Base-by-base conservation (phyloP, 1,140 invertebrate genomes). In the Drosophila tsacasi region DNA sequence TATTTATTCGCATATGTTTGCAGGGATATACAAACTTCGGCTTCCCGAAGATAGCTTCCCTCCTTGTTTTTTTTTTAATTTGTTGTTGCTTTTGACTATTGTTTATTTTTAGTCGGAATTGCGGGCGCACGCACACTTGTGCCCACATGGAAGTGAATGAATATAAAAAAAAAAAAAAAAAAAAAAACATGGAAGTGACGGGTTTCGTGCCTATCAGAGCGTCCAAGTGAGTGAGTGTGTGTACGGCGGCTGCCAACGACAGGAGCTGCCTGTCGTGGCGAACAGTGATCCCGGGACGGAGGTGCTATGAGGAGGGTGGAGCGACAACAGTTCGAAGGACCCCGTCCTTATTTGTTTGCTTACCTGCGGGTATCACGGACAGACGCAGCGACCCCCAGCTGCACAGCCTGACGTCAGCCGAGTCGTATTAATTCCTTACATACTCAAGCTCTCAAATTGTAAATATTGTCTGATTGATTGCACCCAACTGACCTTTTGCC, bases 401-500 rank as follows among this genome's bases (percentile, higher is more conserved):
- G 50, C 60, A 78, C 40, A 47, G 40, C 44, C 71, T 75, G 68
- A 66, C 63, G 49, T 75, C 65, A 61, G 69, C 54, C 54, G 65
- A 66, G 40, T 62, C 52, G 76, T 52, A 64, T 84, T 87, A 84
- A 83, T 77, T 77, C 65, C 81, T 79, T 72, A 59, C 76, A 32
- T 71, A 62, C 76, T 32, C 58, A 50, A 50, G 39, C 61, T 80
- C 71, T 74, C 72, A 80, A 87, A 87, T 76, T 83, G 84, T 81
- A 89, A 87, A 87, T 87, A 90, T 87, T 87, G 81, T 90, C 77
- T 90, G 84, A 89, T 87, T 90, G 84, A 87, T 87, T 64, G 75
- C 61, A 57, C 60, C 69, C 69, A 49, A 37, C 69, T 60, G 69
- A 64, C 32, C 30, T 35, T 15, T 12, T 35, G 30, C 17, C n/a